Conservation (phyloP, 2,888 invertebrate species). For the Drosophila siamana region DNA sequence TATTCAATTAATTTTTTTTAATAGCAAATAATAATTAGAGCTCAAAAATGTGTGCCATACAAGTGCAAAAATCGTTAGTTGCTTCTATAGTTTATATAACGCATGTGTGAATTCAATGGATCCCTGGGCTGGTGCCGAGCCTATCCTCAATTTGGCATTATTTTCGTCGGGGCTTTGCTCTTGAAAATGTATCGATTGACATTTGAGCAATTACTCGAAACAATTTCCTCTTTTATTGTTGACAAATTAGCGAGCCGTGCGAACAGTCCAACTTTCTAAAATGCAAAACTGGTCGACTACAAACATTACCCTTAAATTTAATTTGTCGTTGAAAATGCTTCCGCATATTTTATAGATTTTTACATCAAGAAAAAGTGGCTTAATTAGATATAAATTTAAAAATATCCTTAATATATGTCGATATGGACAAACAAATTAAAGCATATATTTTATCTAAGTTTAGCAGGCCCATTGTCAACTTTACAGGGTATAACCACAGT, state of each 20-base stretch:
- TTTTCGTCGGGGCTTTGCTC: slow-evolving; percentile 17
- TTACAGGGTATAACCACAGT: slow-evolving; percentile 4
- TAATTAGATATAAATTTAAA: too few species aligned
- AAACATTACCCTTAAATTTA: too few species aligned
- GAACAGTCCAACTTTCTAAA: slow-evolving; percentile 7
- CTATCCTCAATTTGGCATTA: slow-evolving; percentile 28
- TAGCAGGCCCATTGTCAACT: neutral
- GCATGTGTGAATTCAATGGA: neutral
- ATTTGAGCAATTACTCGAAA: slow-evolving; percentile 38
- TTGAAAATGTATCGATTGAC: slow-evolving; percentile 29
- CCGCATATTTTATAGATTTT: neutral
- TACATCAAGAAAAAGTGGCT: too few species aligned
- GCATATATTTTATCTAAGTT: neutral
- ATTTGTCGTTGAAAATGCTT: too few species aligned
- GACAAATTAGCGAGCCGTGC: slow-evolving; percentile 49
- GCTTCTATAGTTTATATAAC: slow-evolving; percentile 31
- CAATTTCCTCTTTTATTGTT: slow-evolving; percentile 46
- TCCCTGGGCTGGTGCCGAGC: neutral
- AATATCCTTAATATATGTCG: too few species aligned
- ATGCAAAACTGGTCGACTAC: neutral
- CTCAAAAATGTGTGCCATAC: neutral
- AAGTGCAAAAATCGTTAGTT: slow-evolving; percentile 2
- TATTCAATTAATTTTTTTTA: slow-evolving; percentile 35
- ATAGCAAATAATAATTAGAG: slow-evolving; percentile 43
- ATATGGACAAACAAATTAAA: too few species aligned